Evolutionary conservation across 1,140 invertebrate species (phyloP).

Genomic region (Cotesia glomerata): DNA sequence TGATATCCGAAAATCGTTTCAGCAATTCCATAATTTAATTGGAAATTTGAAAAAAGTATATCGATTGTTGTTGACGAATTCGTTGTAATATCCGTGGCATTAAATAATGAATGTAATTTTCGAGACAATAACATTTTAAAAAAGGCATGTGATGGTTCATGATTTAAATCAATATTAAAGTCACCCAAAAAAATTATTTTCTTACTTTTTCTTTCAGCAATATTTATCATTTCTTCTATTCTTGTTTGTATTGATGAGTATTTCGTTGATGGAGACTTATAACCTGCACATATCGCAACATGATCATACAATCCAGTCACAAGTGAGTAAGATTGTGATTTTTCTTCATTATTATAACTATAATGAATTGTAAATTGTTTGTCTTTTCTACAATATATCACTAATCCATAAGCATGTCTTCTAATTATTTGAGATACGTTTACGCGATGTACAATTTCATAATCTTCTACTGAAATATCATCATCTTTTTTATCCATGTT

Average conservation of each 20-base stretch:
- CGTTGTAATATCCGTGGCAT: background rate
- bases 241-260: constrained; percentile 1
- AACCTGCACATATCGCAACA: constrained; percentile 16
- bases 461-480: too few relatives aligned
- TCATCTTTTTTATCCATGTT: too few relatives aligned
- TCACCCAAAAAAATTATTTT: constrained; percentile 22
- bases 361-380: constrained; percentile 9
- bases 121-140: too few relatives aligned
- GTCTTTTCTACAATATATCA: too few relatives aligned
- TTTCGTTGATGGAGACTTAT: constrained; percentile 19
- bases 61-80: background rate
- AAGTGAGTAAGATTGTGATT: constrained; percentile 23
- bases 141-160: background rate
- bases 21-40: too few relatives aligned
- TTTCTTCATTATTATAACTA: constrained; percentile 3
- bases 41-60: too few relatives aligned
- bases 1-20: too few relatives aligned
- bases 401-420: too few relatives aligned
- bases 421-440: too few relatives aligned
- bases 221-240: background rate
- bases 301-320: background rate
- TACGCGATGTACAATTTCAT: too few relatives aligned
- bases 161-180: constrained; percentile 21
- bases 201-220: too few relatives aligned
- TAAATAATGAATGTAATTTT: background rate